Base-by-base conservation (phyloP, 2,888 invertebrate species). In the Heterodera filipjevi region DNA sequence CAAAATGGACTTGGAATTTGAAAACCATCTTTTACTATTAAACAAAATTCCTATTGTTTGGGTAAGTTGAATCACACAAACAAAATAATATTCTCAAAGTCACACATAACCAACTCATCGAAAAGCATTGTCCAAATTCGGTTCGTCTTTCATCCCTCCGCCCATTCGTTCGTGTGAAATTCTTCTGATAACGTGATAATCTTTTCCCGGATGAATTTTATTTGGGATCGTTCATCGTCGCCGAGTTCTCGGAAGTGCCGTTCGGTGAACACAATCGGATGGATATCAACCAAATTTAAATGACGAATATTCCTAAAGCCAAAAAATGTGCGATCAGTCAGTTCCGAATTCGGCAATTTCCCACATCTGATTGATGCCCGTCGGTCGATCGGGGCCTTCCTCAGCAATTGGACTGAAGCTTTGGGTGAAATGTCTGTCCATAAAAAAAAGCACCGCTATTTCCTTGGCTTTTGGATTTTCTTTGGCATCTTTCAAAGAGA, bases 201-300 rank as follows among this genome's bases (percentile, higher is more conserved):
- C 53, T n/a, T 33, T 32, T 75, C 66, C 16, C 72, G 72, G 32
- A 77, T 71, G 12, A 70, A 77, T n/a, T 71, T 49, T 2, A 49
- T 19, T 77, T 77, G 66, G 33, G 66, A 44, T 19, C 66, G 49
- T 22, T 71, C 77, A 53, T 71, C 53, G n/a, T 53, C 53, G 53
- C 64, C 74, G 59, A 76, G 35, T 27, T 27, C 19, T 22, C 46
- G 35, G 27, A 77, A 77, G 35, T 77, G 71, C 22, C 49, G 66
- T 2, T 77, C 77, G 30, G 77, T 72, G 59, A 77, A 77, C n/a
- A 77, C 77, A 46, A 77, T 33, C 16, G 77, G 77, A 49, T 77
- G 77, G 16, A 77, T 70, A 27, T 75, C 77, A 33, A 19, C 49
- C 16, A 39, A 49, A 22, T 77, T 75, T n/a, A 75, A 44, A 75